Base-by-base conservation (phyloP, 2,797 vertebrate species). In the Luscinia megarhynchos region DNA sequence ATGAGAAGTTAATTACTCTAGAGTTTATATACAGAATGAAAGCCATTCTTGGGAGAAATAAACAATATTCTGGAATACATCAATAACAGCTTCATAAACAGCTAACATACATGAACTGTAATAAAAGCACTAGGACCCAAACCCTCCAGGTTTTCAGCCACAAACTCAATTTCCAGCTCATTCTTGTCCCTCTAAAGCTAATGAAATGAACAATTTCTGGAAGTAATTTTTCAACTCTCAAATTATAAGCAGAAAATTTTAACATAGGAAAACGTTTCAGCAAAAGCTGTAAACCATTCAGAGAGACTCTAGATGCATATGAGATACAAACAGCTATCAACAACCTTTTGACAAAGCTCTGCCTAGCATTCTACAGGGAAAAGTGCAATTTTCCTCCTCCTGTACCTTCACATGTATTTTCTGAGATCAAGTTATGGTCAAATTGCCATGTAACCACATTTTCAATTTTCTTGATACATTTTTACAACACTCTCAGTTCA, bases 381-480 rank as follows among this genome's bases (percentile, higher is more conserved):
- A 81, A 64, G 54, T 48, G 26, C 54, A 55, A 81, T 93, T 91
- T 94, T 93, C 48, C 55, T 88, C 36, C 73, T 70, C 75, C 54
- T 53, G 43, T 70, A 89, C 34, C 7, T 27, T 62, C 83, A 75
- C 26, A 89, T 64, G 36, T 45, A 87, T 90, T 94, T 90, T 90
- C 77, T 73, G 23, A 94, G 77, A 84, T 76, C 48, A 81, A 79
- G 51, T 87, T 76, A 84, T 32, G 61, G 84, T 66, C 3, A 3
- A 89, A 94, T 63, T 90, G 66, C 58, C 73, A 66, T 24, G 21
- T 73, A 95, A 61, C 45, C 1, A 0, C 77, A 93, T 76, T 96
- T 96, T 91, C 67, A 63, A 90, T 87, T 91, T 91, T 69, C 77
- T 93, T 91, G 73, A 81, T 69, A 68, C 43, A 76, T 88, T 94